These are phyloP conservation scores for Drosophila fuyamai DNA, from an alignment of 1,140 invertebrate species.

Conservation along the genomic window DNA sequence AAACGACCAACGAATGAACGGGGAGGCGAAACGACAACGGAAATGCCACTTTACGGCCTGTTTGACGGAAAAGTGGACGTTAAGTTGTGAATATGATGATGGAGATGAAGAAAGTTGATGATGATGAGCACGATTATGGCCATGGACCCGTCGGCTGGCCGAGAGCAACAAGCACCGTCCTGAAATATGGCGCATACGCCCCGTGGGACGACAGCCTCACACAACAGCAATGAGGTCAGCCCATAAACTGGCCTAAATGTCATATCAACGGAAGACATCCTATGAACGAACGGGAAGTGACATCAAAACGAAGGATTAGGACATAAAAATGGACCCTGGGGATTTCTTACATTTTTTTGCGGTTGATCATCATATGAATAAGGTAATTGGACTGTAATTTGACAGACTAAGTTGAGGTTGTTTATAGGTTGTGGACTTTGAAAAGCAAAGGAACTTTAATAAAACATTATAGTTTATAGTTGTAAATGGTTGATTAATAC, in stretches of 20 bases:
- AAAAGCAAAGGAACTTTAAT: no score
- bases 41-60: conserved; percentile 82
- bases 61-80: conserved; percentile 79
- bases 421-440: neutral
- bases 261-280: conserved; percentile 53
- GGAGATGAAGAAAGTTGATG: conserved; percentile 59
- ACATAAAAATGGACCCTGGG: conserved; percentile 30
- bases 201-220: conserved; percentile 46
- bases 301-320: conserved; percentile 52
- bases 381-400: conserved; percentile 38
- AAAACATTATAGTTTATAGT: neutral
- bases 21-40: conserved; percentile 56
- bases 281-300: conserved; percentile 12
- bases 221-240: conserved; percentile 64
- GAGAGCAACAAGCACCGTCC: conserved; percentile 21
- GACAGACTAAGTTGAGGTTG: neutral
- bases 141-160: conserved; percentile 8
- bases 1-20: conserved; percentile 25
- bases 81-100: conserved; percentile 81
- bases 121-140: conserved; percentile 53
- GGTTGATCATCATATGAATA: conserved; percentile 30
- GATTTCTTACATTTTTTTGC: conserved; percentile 19
- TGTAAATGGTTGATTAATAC: no score
- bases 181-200: conserved; percentile 67
- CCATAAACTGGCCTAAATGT: conserved; percentile 75